Evolutionary conservation across 2,888 invertebrate genomes (phyloP).

Genomic region (Harpagoxenus sublaevis): DNA sequence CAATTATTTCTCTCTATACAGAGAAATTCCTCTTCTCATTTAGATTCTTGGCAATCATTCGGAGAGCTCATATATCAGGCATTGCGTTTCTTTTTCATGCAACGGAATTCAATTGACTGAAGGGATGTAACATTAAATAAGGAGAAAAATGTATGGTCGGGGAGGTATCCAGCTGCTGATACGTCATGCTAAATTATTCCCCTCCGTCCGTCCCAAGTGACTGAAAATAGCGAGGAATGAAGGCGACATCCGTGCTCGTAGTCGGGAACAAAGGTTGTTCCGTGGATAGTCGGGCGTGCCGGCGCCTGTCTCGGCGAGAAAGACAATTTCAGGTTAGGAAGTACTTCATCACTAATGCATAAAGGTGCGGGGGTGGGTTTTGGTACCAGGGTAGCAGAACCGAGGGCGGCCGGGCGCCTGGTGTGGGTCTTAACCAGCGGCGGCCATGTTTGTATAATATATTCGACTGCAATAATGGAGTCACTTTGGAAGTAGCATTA

Average conservation of each 20-base stretch:
- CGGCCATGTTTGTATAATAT: slow-evolving; percentile 78
- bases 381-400: slow-evolving; percentile 29
- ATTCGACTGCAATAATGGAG: slow-evolving; percentile 81
- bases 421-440: slow-evolving; percentile 68
- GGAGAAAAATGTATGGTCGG: slow-evolving; percentile 26
- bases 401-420: slow-evolving; percentile 33
- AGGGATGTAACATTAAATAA: slow-evolving; percentile 5
- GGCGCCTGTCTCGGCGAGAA: slow-evolving; percentile 72
- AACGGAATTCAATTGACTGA: slow-evolving; percentile 23
- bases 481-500: slow-evolving; percentile 81
- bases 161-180: slow-evolving; percentile 67
- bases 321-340: slow-evolving; percentile 77
- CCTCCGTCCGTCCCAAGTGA: slow-evolving; percentile 49
- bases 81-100: not conserved
- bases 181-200: slow-evolving; percentile 70
- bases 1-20: not conserved
- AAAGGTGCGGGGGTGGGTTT: slow-evolving; percentile 67
- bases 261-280: slow-evolving; percentile 67
- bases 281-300: slow-evolving; percentile 62
- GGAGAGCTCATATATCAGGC: not conserved
- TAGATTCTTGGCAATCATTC: not conserved
- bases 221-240: slow-evolving; percentile 70
- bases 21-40: not conserved
- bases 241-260: slow-evolving; percentile 62
- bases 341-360: slow-evolving; percentile 78